Base-by-base conservation (phyloP, 2,888 invertebrate species). In the Drosophila barbarae region DNA sequence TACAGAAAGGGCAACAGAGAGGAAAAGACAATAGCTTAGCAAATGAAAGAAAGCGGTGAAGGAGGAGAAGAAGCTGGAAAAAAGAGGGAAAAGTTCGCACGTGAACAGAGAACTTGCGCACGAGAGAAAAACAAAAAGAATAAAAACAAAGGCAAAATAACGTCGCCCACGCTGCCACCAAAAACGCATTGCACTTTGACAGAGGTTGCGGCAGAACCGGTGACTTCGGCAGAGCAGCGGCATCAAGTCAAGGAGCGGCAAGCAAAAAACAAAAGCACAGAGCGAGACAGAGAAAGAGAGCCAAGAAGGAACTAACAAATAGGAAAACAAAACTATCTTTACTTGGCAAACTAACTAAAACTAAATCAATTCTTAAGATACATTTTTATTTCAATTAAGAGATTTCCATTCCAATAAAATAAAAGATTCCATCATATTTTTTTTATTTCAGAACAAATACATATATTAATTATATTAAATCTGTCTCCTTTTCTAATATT, bases 131-230 rank as follows among this genome's bases (percentile, higher is more conserved):
- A 51, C 35, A 60, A 61, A 15, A 56, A 44, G 23, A 55, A 66
- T 26, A 71, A 58, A 15, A 58, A 58, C 41, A 50, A 36, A 35
- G 15, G n/a, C 39, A 38, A 23, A 38, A 34, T 39, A 28, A 55
- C 34, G 49, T 44, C 77, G 51, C 77, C 77, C 72, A 83, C 83
- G 72, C 72, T 77, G 56, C 35, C 53, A 58, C 63, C 42, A 38
- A 70, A 67, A 84, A 83, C 81, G 77, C 81, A 84, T 57, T 78
- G 78, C 84, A 78, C 81, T 84, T 84, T 84, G 75, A 52, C 67
- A 75, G 64, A 72, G 39, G 63, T 56, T 44, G 60, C 46, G 41
- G 34, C 41, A 47, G 23, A 55, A 41, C 32, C 52, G 21, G 9
- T 35, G 60, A 52, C 47, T 42, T 70, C 26, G 42, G 42, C 63